Base-by-base conservation (phyloP, 2,888 invertebrate genomes). In the Thymelicus acteon region DNA sequence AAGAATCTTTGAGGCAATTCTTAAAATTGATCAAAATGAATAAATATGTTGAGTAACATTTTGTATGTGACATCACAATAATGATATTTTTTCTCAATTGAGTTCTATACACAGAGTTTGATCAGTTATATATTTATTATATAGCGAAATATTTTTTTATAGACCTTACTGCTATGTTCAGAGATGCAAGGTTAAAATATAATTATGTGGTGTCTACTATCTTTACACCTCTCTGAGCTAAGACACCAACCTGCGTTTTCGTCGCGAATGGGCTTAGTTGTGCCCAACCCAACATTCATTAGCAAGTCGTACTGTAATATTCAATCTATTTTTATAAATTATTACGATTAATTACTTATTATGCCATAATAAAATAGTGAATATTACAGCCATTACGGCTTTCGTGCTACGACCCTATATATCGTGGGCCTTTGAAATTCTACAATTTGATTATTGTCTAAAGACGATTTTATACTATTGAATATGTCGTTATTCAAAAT, bases 331-430 rank as follows among this genome's bases (percentile, higher is more conserved):
- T 85, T 87, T 84, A 83, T 84, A 82, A 83, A 75, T 75, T 83
- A 82, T 80, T 67, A 61, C 52, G 79, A 82, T 77, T 80, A 82
- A 78, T 52, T 78, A 75, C 81, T 79, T 81, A 80, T 79, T 80
- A 86, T 82, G 85, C 87, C 86, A 87, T 88, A 86, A 79, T 75
- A 82, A 83, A 82, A 80, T 81, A 81, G 81, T 82, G 83, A 83
- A 84, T 86, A 84, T 85, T 85, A 83, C 85, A 85, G 80, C 71
- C 73, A 74, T 73, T 72, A 75, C 7, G 12, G 15, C 39, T 70
- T 66, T 75, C 75, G 72, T 72, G 74, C 78, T 80, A 24, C 40
- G 57, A 10, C 40, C 52, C 37, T 64, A 71, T 67, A 72, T 69
- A 68, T 58, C 74, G 72, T 72, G 68, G 75, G 73, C 73, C 72